These are phyloP conservation scores for Cathartes aura DNA, from an alignment of 2,113 vertebrate species.

Conservation along the genomic window DNA sequence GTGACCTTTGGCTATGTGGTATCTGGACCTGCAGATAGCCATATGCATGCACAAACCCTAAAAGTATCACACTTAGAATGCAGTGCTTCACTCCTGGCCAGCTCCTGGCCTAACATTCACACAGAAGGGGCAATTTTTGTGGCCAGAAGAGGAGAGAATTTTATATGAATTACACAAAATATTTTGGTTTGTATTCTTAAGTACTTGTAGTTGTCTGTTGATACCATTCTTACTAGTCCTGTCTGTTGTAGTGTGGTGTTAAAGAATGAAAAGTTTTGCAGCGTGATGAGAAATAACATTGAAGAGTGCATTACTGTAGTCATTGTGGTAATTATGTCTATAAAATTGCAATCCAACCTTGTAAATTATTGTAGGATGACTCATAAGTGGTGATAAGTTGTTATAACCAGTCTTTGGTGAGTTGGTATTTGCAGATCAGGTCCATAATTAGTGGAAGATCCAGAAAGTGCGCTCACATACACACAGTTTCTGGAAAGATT, in stretches of 20 bases:
- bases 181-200: not conserved
- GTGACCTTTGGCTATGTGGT: not conserved
- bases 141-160: not conserved
- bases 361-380: not conserved
- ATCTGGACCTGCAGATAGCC: not conserved
- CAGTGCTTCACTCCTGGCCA: not conserved
- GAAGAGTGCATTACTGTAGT: not conserved
- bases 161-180: not conserved
- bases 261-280: not conserved
- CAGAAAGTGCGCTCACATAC: not conserved
- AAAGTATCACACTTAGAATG: not conserved
- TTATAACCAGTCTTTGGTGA: not conserved
- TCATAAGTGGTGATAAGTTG: not conserved
- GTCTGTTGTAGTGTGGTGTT: not conserved
- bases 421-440: not conserved
- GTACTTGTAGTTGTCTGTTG: not conserved
- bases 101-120: not conserved
- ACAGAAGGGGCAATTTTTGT: not conserved
- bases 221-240: not conserved
- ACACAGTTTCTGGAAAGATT: not conserved
- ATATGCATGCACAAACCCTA: fast-evolving
- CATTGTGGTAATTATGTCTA: not conserved
- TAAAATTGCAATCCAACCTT: not conserved
- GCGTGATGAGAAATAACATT: not conserved
- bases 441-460: not conserved